These are phyloP conservation scores for Neoarius graeffei DNA, from an alignment of 2,113 vertebrate species.

Conservation along the genomic window DNA sequence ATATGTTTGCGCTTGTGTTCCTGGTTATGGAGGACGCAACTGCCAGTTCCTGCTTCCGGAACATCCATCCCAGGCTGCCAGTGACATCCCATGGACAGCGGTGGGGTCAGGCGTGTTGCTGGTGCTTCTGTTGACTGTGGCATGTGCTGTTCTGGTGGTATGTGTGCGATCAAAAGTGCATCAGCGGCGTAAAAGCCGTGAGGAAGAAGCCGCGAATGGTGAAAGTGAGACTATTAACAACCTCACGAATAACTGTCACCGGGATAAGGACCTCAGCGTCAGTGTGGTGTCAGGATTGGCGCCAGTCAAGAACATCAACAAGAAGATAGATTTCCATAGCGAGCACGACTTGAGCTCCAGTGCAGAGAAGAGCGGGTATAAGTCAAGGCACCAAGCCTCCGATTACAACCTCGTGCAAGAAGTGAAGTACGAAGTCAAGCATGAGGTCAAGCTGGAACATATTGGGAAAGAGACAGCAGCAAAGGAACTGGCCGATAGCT, in stretches of 20 bases:
- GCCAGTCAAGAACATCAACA: constrained; percentile 96
- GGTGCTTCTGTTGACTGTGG: constrained; percentile 81
- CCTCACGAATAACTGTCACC: constrained; percentile 83
- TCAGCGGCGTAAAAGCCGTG: constrained; percentile 74
- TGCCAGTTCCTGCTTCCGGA: constrained; percentile 80
- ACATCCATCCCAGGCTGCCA: constrained; percentile 62
- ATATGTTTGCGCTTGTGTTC: constrained; percentile 82
- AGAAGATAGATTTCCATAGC: constrained; percentile 87
- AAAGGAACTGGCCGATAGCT: constrained; percentile 76
- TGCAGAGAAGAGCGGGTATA: constrained; percentile 82
- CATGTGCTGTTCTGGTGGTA: constrained; percentile 78
- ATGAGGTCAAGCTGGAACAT: constrained; percentile 68
- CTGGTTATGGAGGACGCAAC: constrained; percentile 80
- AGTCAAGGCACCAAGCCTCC: constrained; percentile 79
- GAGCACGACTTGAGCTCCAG: constrained; percentile 83
- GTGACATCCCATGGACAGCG: constrained; percentile 82
- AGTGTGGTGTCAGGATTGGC: constrained; percentile 79
- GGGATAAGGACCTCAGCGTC: constrained; percentile 87
- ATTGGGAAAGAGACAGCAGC: constrained; percentile 78
- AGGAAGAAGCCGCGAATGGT: constrained; percentile 74
- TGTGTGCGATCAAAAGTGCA: constrained; percentile 79
- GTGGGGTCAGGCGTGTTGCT: constrained; percentile 81
- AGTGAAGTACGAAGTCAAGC: constrained; percentile 74
- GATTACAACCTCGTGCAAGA: constrained; percentile 94
- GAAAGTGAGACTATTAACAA: constrained; percentile 95